These are phyloP conservation scores for Cactoblastis cactorum DNA, from an alignment of 2,888 invertebrate genomes.

Conservation along the genomic window DNA sequence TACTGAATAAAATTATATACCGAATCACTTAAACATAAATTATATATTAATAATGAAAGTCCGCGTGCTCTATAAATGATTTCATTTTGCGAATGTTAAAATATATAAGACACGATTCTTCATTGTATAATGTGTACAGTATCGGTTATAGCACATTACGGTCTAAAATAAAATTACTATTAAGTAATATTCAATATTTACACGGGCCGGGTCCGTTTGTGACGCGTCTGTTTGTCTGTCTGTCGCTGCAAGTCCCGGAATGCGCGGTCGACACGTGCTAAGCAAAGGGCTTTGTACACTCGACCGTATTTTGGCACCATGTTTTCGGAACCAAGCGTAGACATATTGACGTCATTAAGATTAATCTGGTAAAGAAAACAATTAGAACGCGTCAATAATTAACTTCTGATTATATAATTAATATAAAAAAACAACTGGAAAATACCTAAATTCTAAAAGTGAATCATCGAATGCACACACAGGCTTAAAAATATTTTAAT, in stretches of 20 bases:
- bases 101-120: conserved; percentile 29
- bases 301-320: conserved; percentile 5
- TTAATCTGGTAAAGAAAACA: not conserved
- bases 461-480: not conserved
- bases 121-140: conserved; percentile 39
- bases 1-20: conserved; percentile 44
- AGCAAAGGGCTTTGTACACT: conserved; percentile 1
- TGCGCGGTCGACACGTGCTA: not conserved
- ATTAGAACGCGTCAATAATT: not conserved
- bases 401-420: not conserved
- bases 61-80: conserved; percentile 35
- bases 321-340: not conserved
- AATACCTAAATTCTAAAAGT: not conserved
- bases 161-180: conserved; percentile 74
- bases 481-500: not conserved
- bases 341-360: not conserved
- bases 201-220: conserved; percentile 30
- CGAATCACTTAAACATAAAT: conserved; percentile 54
- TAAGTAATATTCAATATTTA: conserved; percentile 75
- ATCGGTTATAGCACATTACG: conserved; percentile 72
- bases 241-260: conserved; percentile 1
- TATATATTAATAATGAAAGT: conserved; percentile 48
- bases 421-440: not conserved
- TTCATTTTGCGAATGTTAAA: conserved; percentile 30
- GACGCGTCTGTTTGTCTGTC: not conserved